phyloP scores from a whole-genome alignment of 2,113 vertebrate genomes.

The Passer domesticus region DNA sequence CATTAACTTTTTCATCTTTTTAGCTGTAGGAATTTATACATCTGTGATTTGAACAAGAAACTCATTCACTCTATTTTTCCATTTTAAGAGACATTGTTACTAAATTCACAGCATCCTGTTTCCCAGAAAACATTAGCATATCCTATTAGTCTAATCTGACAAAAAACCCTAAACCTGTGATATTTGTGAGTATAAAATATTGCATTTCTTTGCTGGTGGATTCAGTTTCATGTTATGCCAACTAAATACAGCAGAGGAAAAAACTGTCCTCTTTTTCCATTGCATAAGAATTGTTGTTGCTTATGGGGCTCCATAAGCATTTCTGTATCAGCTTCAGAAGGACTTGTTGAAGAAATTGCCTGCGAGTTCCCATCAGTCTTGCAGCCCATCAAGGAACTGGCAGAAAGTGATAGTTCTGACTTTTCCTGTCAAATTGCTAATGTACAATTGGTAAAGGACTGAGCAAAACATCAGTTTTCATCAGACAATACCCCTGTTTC shows the following conservation, averaged over 20 bases:
- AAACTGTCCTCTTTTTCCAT: background rate
- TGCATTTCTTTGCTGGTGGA: background rate
- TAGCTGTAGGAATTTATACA: conserved; percentile 14
- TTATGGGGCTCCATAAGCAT: background rate
- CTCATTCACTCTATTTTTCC: conserved; percentile 6
- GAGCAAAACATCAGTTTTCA: background rate
- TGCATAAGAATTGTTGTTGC: background rate
- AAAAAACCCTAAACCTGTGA: background rate
- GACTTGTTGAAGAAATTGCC: background rate
- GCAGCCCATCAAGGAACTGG: background rate
- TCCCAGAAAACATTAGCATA: conserved; percentile 3
- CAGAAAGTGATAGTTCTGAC: background rate
- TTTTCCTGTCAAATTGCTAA: background rate
- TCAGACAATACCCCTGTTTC: background rate
- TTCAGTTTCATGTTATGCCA: background rate
- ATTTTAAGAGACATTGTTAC: background rate
- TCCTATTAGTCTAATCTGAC: background rate
- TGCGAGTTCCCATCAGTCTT: background rate
- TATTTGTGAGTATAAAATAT: background rate
- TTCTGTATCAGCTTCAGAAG: background rate
- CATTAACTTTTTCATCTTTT: conserved; percentile 47
- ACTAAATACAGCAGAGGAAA: background rate
- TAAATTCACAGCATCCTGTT: background rate
- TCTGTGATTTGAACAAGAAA: conserved; percentile 4
- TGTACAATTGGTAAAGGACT: fast-evolving